Conservation (phyloP, 2,113 vertebrate genomes). For the Pollachius pollachius region DNA sequence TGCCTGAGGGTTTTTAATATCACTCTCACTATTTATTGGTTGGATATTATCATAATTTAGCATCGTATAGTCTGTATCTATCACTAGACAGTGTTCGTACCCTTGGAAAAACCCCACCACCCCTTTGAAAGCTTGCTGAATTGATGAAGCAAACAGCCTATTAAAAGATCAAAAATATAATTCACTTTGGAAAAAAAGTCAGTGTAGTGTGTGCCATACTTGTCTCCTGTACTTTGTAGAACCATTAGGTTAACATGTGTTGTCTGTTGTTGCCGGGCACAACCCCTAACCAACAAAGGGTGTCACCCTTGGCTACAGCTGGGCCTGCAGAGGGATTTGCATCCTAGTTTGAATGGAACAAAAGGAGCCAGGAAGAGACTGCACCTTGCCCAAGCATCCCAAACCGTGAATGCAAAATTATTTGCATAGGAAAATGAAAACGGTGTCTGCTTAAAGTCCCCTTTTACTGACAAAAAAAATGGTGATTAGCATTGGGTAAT, state of each 20-base stretch:
- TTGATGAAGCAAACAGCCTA: background rate
- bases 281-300: background rate
- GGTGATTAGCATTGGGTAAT: too few species aligned
- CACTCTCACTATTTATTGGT: too few species aligned
- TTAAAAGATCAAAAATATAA: background rate
- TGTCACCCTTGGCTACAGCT: background rate
- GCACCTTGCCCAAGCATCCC: background rate
- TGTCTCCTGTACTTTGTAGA: background rate
- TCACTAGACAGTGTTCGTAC: too few species aligned
- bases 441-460: background rate
- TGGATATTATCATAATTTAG: too few species aligned
- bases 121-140: too few species aligned
- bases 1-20: too few species aligned
- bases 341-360: background rate
- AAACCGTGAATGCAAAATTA: background rate
- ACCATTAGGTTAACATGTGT: background rate
- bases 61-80: too few species aligned
- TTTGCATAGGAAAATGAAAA: background rate
- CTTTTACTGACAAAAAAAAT: background rate
- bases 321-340: background rate
- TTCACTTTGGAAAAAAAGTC: background rate
- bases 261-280: background rate
- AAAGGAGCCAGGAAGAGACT: background rate
- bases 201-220: background rate
- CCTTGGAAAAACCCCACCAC: too few species aligned